Evolutionary conservation across 2,113 vertebrate genomes (phyloP).

Genomic region (Caracal caracal): DNA sequence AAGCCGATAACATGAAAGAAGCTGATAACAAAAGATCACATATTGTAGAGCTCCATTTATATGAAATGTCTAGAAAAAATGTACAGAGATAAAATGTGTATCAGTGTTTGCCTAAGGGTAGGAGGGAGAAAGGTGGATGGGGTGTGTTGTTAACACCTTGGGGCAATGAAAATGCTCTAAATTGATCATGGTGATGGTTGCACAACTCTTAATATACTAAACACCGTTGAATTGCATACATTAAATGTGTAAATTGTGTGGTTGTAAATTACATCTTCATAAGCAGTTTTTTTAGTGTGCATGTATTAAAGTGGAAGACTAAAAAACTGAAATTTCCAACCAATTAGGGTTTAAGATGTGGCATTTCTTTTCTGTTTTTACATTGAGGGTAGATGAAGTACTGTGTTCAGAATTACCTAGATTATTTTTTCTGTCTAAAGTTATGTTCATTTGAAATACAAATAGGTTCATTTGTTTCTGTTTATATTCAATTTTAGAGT

Average conservation of each 20-base stretch:
- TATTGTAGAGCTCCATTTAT: background rate
- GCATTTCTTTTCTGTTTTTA: background rate
- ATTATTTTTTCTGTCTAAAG: background rate
- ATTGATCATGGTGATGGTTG: background rate
- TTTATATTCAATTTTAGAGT: background rate
- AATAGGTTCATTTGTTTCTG: background rate
- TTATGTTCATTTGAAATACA: background rate
- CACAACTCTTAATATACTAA: background rate
- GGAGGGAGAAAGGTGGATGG: background rate
- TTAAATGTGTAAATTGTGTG: background rate
- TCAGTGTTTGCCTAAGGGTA: background rate
- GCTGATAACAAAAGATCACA: background rate
- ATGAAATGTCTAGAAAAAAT: background rate
- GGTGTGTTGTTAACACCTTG: background rate
- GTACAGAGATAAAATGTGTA: background rate
- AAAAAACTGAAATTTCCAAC: background rate
- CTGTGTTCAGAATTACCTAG: background rate
- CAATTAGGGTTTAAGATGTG: background rate
- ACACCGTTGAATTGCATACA: background rate
- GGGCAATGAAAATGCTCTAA: background rate
- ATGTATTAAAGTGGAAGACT: background rate
- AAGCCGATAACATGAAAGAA: background rate
- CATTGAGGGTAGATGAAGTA: background rate
- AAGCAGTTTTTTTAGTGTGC: background rate
- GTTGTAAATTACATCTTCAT: background rate